These are phyloP conservation scores for Tridacna crocea DNA, from an alignment of 2,888 invertebrate genomes.

Conservation along the genomic window DNA sequence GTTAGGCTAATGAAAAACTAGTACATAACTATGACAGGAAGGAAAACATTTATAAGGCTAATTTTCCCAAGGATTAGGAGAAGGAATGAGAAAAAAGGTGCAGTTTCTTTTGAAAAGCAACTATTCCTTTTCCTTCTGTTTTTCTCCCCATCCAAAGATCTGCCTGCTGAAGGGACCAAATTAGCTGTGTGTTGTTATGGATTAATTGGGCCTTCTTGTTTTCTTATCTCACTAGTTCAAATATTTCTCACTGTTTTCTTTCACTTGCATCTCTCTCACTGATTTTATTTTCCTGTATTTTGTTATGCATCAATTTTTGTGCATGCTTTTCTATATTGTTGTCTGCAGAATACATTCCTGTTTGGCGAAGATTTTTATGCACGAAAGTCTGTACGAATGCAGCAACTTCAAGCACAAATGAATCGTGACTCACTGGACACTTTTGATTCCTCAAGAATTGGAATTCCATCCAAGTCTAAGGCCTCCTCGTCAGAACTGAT, in stretches of 20 bases:
- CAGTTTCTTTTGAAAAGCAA: background rate
- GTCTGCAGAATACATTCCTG: slow-evolving; percentile 61
- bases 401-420: slow-evolving; percentile 63
- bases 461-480: slow-evolving; percentile 66
- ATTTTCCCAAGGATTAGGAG: too few species aligned
- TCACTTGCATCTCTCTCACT: background rate
- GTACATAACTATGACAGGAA: too few species aligned
- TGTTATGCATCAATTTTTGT: slow-evolving; percentile 34
- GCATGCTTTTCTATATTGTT: slow-evolving; percentile 55
- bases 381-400: slow-evolving; percentile 74
- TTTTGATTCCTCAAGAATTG: slow-evolving; percentile 45
- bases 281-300: slow-evolving; percentile 1
- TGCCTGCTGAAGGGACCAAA: background rate
- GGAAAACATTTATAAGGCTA: too few species aligned
- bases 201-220: background rate
- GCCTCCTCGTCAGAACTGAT: slow-evolving; percentile 64
- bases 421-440: slow-evolving; percentile 63
- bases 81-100: too few species aligned
- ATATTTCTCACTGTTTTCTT: background rate
- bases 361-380: slow-evolving; percentile 76
- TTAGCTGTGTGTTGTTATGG: background rate
- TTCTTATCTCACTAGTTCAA: background rate
- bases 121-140: background rate
- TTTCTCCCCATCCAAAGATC: background rate
- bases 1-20: too few species aligned